Percentiles rank a stretch among this genome's conserved stretches.
Conservation (phyloP, 2,888 invertebrate species). For the Trachelus stipa region DNA sequence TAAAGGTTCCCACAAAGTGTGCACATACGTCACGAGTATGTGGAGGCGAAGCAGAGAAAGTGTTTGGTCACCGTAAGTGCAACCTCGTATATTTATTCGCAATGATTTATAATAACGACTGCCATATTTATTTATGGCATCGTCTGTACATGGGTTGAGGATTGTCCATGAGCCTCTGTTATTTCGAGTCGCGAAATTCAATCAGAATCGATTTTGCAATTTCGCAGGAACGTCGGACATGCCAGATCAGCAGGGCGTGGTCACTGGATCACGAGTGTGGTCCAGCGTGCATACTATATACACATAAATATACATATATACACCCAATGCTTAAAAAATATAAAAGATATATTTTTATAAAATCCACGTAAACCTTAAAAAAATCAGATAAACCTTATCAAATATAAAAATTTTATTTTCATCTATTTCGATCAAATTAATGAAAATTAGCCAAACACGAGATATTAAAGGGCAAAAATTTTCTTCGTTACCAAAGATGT, state of each 20-base stretch:
- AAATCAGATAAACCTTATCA: no score
- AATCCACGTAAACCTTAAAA: no score
- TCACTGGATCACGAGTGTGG: background rate
- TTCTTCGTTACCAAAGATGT: background rate
- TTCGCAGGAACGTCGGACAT: background rate
- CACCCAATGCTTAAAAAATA: background rate
- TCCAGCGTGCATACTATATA: background rate
- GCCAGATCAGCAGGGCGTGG: background rate
- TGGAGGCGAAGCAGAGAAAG: background rate
- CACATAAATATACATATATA: background rate
- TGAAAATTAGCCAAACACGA: no score
- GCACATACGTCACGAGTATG: background rate
- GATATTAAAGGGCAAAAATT: background rate
- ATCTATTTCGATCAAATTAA: no score
- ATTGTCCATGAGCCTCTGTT: background rate
- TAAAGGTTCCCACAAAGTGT: background rate
- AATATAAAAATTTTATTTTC: no score
- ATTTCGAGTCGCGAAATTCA: background rate
- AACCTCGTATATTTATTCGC: background rate
- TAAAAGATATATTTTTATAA: no score
- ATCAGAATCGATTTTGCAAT: background rate
- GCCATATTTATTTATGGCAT: background rate
- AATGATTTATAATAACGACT: background rate
- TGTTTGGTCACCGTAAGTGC: background rate
- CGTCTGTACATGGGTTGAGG: background rate